phyloP scores from a whole-genome alignment of 2,888 invertebrate genomes.

The Parnassius mnemosyne region DNA sequence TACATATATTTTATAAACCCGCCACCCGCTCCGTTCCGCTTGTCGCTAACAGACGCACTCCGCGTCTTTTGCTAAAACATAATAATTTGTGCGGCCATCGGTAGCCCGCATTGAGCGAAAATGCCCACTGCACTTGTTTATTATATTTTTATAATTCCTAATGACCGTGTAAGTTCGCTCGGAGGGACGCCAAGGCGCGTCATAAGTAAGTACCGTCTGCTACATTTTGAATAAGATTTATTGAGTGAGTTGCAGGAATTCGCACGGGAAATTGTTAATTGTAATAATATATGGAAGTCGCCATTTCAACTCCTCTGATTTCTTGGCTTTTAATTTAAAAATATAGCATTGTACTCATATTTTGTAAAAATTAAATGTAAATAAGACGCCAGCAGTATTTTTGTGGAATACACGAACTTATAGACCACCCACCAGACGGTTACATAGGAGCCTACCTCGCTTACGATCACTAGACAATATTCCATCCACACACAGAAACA shows the following conservation, averaged over 20 bases:
- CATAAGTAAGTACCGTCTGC: constrained; percentile 25
- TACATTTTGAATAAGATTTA: constrained; percentile 13
- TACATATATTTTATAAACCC: too few species aligned
- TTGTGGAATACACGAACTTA: too few species aligned
- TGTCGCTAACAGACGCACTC: constrained; percentile 29
- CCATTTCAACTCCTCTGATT: neutral
- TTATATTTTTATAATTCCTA: constrained; percentile 70
- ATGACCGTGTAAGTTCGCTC: constrained; percentile 50
- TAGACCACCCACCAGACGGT: too few species aligned
- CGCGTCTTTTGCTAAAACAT: constrained; percentile 39
- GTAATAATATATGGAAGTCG: neutral
- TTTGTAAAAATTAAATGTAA: too few species aligned
- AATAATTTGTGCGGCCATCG: constrained; percentile 55
- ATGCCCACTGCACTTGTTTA: constrained; percentile 43
- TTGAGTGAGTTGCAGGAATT: constrained; percentile 12
- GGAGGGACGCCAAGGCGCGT: constrained; percentile 35
- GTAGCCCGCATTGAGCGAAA: constrained; percentile 41
- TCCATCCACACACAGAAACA: too few species aligned
- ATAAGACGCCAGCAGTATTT: too few species aligned
- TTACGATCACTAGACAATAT: too few species aligned
- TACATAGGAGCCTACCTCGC: too few species aligned
- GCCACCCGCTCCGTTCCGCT: neutral
- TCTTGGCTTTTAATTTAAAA: neutral
- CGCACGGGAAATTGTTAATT: neutral
- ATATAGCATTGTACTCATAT: too few species aligned